phyloP scores from a whole-genome alignment of 2,888 invertebrate genomes.

The Nudaria mundana region DNA sequence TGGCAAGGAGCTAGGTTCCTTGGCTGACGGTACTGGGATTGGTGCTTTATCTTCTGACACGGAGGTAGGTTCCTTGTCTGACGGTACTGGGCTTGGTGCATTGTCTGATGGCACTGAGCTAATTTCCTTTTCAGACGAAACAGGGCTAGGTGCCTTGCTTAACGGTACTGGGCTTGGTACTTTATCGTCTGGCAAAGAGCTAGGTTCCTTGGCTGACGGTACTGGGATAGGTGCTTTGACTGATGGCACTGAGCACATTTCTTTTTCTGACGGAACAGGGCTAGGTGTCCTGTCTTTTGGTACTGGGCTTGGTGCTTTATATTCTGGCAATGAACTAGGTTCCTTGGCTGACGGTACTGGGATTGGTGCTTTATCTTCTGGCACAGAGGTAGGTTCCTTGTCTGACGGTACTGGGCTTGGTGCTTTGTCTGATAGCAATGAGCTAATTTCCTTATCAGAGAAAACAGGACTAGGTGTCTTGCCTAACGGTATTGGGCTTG shows the following conservation, averaged over 20 bases:
- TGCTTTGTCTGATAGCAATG: no score
- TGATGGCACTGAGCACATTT: background rate
- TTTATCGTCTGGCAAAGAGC: background rate
- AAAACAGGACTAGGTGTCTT: conserved; percentile 6
- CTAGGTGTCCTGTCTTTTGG: no score
- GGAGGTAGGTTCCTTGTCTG: background rate
- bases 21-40: background rate
- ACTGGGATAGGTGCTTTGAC: conserved; percentile 1
- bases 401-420: no score
- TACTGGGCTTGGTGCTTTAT: no score
- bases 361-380: no score
- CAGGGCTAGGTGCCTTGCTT: background rate
- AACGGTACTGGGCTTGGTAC: background rate
- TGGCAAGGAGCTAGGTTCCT: background rate
- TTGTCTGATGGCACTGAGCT: background rate
- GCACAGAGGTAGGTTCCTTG: no score
- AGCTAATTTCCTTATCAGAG: conserved; percentile 6
- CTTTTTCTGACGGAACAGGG: conserved; percentile 4
- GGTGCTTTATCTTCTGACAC: background rate
- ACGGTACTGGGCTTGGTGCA: background rate
- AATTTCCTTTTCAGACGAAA: background rate
- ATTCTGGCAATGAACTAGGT: no score
- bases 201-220: conserved; percentile 1
- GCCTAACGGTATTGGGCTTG: conserved; percentile 6
- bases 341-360: no score